These are phyloP conservation scores for Teleiodes luculella DNA, from an alignment of 2,888 invertebrate genomes.

Conservation along the genomic window DNA sequence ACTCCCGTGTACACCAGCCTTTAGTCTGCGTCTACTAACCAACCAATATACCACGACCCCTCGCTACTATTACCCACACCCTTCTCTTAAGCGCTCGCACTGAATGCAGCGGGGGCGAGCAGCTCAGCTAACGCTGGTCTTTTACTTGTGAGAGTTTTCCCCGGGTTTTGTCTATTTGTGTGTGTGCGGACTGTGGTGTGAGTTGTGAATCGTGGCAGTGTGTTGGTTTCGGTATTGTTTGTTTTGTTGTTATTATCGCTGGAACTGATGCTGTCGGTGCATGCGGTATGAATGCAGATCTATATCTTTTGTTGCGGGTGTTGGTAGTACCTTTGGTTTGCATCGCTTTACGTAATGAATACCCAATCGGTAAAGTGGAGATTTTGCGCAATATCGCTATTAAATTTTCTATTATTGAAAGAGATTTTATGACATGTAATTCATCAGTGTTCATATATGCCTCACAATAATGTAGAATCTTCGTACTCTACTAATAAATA, in stretches of 20 bases:
- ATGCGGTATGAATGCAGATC: slow-evolving; percentile 17
- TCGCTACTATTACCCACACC: slow-evolving; percentile 31
- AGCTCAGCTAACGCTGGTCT: slow-evolving; percentile 40
- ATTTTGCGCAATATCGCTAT: too few relatives aligned
- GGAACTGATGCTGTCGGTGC: slow-evolving; percentile 41
- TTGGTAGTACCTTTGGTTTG: background rate
- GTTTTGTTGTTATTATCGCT: slow-evolving; percentile 69
- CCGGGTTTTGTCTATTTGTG: slow-evolving; percentile 52
- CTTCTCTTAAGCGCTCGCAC: slow-evolving; percentile 19
- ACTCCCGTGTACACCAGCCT: slow-evolving; percentile 44
- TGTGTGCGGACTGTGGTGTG: slow-evolving; percentile 20
- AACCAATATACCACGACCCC: slow-evolving; percentile 41
- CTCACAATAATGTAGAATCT: background rate
- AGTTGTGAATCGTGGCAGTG: slow-evolving; percentile 69
- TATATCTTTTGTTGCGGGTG: slow-evolving; percentile 5
- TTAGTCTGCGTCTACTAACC: slow-evolving; percentile 25
- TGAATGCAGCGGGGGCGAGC: slow-evolving; percentile 33
- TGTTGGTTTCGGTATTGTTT: slow-evolving; percentile 62
- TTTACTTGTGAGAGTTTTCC: slow-evolving; percentile 55
- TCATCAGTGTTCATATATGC: background rate
- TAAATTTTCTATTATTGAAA: too few relatives aligned
- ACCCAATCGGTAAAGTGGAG: background rate
- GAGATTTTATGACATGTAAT: too few relatives aligned
- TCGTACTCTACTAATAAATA: too few relatives aligned
- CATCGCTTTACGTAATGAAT: slow-evolving; percentile 3